phyloP scores from a whole-genome alignment of 2,888 invertebrate species.

The Diogma glabrata region DNA sequence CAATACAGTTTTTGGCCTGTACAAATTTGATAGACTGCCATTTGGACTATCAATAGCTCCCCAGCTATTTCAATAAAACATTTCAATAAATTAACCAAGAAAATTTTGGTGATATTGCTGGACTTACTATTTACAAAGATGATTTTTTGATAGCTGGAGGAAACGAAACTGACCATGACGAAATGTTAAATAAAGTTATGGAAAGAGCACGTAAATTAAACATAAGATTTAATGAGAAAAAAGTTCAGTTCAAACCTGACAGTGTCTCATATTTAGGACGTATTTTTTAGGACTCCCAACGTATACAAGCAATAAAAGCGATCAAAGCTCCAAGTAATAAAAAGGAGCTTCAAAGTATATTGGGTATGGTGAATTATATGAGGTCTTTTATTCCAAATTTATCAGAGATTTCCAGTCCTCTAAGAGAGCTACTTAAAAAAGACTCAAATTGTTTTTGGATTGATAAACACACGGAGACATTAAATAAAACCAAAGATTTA shows the following conservation, averaged over 20 bases:
- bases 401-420: slow-evolving; percentile 6
- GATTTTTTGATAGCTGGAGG: no score
- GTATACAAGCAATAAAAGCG: slow-evolving; percentile 6
- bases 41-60: not conserved
- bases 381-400: slow-evolving; percentile 11
- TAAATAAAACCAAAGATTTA: not conserved
- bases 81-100: no score
- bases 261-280: no score
- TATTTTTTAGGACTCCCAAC: no score
- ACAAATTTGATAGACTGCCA: no score
- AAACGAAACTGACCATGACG: not conserved
- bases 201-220: slow-evolving; percentile 7
- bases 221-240: slow-evolving; percentile 13
- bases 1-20: no score
- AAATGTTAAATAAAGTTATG: not conserved
- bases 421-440: slow-evolving; percentile 12
- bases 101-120: no score
- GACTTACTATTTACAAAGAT: no score
- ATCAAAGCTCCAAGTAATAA: slow-evolving; percentile 8
- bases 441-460: not conserved
- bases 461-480: not conserved
- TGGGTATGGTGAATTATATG: slow-evolving; percentile 14
- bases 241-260: slow-evolving; percentile 6
- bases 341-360: slow-evolving; percentile 13
- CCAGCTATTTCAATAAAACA: not conserved